Base-by-base conservation (phyloP, 2,888 invertebrate genomes). In the Tryphoninae sp. region DNA sequence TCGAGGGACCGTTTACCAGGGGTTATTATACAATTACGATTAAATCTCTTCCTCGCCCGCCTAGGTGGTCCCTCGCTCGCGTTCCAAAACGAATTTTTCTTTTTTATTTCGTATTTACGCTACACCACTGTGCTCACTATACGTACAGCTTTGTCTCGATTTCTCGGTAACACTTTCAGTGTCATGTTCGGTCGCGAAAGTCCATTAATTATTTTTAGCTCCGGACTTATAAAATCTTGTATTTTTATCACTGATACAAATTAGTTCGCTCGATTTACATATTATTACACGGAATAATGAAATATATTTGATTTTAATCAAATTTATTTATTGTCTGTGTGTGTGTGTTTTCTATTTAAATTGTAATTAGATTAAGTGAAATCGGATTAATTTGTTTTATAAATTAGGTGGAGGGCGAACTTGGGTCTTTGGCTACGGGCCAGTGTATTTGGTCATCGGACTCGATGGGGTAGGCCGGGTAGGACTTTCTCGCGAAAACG, bases 1-100 rank as follows among this genome's bases (percentile, higher is more conserved):
- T 86, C 86, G 85, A 16, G 33, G 51, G 85, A 87, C 87, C 88
- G 87, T 89, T 90, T 88, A 88, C 87, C 87, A 84, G 84, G 86
- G 69, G 87, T 88, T 90, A 90, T 90, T 90, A 89, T 90, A 89
- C 89, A 90, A 90, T 90, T 89, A 90, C 87, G 90, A 91, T 91
- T 89, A 87, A 89, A 90, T 89, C 90, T 89, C 26, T 45, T 22
- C 26, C 55, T 64, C 89, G 88, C 45, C 80, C 82, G 84, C 87
- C 86, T 90, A 88, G 89, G 89, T 90, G 89, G 90, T 90, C 90
- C 87, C 53, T 58, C 3, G 9, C 40, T 71, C 58, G 26, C 22
- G 55, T 58, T 72, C 59, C 68, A 73, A 83, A 82, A 69, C 51
- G 49, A 55, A 68, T 53, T 53, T 77, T 79, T 62, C 49, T 72